Evolutionary conservation across 2,797 vertebrate species (phyloP).

Genomic region (Sebastiscus albofasciatus): DNA sequence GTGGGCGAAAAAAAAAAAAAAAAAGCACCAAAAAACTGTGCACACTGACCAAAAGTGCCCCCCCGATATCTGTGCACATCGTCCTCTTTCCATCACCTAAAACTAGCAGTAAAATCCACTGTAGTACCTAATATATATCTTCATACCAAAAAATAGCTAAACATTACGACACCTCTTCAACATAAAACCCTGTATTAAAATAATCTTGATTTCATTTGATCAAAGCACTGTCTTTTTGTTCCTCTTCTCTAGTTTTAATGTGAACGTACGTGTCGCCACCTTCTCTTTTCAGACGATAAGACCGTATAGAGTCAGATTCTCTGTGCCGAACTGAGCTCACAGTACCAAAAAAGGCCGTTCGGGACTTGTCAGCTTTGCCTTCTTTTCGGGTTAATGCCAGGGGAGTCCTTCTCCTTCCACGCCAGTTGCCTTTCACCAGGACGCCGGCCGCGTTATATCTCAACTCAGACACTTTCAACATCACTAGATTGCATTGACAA

Average conservation of each 20-base stretch:
- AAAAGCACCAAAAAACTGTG: slow-evolving; percentile 32
- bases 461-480: slow-evolving; percentile 56
- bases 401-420: slow-evolving; percentile 45
- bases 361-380: slow-evolving; percentile 65
- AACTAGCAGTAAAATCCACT: slow-evolving; percentile 69
- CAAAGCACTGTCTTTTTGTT: slow-evolving; percentile 66
- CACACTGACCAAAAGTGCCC: slow-evolving; percentile 54
- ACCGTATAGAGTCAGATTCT: slow-evolving; percentile 57
- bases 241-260: slow-evolving; percentile 47
- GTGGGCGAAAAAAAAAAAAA: background rate
- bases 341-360: slow-evolving; percentile 48
- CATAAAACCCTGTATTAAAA: slow-evolving; percentile 84
- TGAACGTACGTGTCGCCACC: slow-evolving; percentile 41
- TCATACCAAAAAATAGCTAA: slow-evolving; percentile 79
- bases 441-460: slow-evolving; percentile 28
- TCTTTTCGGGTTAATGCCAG: slow-evolving; percentile 54
- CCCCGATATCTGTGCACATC: slow-evolving; percentile 49
- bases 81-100: slow-evolving; percentile 67
- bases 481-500: slow-evolving; percentile 56
- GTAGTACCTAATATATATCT: slow-evolving; percentile 84
- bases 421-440: slow-evolving; percentile 32
- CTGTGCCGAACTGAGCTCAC: slow-evolving; percentile 60
- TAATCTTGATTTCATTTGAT: slow-evolving; percentile 69
- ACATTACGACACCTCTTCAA: slow-evolving; percentile 72
- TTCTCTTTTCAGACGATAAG: slow-evolving; percentile 35